Base-by-base conservation (phyloP, 1,140 invertebrate genomes). In the Ladona fulva region DNA sequence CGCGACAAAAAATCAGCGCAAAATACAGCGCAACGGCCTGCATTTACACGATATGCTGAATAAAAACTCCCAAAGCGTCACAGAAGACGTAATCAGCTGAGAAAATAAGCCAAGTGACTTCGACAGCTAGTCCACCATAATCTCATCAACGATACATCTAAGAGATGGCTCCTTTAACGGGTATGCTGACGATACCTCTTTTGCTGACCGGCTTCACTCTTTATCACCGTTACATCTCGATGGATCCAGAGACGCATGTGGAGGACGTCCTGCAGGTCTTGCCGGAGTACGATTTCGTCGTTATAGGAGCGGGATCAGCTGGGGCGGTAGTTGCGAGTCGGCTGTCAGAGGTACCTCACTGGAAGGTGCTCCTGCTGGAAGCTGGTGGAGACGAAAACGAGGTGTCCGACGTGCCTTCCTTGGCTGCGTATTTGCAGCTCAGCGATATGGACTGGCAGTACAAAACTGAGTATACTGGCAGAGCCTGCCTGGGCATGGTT, bases 321-420 rank as follows among this genome's bases (percentile, higher is more conserved):
- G 96, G 97, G 0, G 94, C 95, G 0, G 97, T 99, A 6, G 88
- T 99, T 0, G 96, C 97, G 0, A 97, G 90, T 82, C 89, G 97
- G 14, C 85, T 99, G 25, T 93, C 93, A 0, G 97, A 98, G 81
- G 84, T 90, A 0, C 79, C 80, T 24, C 42, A 73, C 74, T 95
- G 93, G 93, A 93, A 90, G 78, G 91, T 97, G 0, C 86, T 98
- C 24, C 86, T 98, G 0, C 84, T 99, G 25, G 97, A 99, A 87
- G 95, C 95, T 10, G 97, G 96, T 1, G 94, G 93, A 1, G 93
- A 97, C 81, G 96, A 97, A 83, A 95, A 95, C 84, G 93, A 95
- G 84, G 92, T 97, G 74, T 92, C 92, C 0, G 94, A 96, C 82
- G 94, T 97, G 22, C 95, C 95, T 6, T 93, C 94, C 37, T 82